These are phyloP conservation scores for Drosophila putrida DNA, from an alignment of 2,888 invertebrate species.

Conservation along the genomic window DNA sequence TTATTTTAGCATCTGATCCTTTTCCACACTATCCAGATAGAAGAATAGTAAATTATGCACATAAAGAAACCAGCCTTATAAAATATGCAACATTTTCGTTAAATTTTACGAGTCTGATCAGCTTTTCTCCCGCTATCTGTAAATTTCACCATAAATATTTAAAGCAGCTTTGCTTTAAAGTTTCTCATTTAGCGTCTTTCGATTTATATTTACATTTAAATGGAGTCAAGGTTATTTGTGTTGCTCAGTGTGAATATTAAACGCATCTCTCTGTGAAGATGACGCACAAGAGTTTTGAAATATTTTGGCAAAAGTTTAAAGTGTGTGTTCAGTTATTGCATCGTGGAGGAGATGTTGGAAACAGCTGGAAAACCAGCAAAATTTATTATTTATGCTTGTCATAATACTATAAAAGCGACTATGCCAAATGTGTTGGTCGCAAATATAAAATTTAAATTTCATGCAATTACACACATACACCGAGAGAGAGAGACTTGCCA, in stretches of 20 bases:
- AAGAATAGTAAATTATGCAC: too few relatives aligned
- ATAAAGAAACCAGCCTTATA: too few relatives aligned
- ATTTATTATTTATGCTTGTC: slow-evolving; percentile 67
- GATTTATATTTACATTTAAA: slow-evolving; percentile 68
- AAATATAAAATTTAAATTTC: slow-evolving; percentile 77
- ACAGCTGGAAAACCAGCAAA: slow-evolving; percentile 35
- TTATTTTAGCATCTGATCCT: too few relatives aligned
- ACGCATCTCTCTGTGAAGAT: slow-evolving; percentile 33
- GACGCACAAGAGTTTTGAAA: slow-evolving; percentile 61
- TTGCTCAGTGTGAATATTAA: slow-evolving; percentile 26
- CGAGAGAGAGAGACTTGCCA: slow-evolving; percentile 26
- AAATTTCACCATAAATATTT: slow-evolving; percentile 59
- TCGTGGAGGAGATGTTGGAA: slow-evolving; percentile 24
- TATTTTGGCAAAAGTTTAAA: slow-evolving; percentile 23
- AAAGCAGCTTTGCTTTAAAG: slow-evolving; percentile 21
- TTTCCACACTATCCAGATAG: too few relatives aligned
- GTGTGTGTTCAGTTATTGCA: slow-evolving; percentile 23
- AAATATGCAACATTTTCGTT: slow-evolving; percentile 3
- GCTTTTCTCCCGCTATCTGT: background rate
- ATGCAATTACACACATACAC: slow-evolving; percentile 59
- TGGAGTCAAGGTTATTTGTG: slow-evolving; percentile 68
- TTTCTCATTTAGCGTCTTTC: slow-evolving; percentile 42
- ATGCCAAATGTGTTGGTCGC: slow-evolving; percentile 67
- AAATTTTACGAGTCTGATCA: background rate
- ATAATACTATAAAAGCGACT: slow-evolving; percentile 59